Percentiles rank a stretch among this genome's conserved stretches.
Conservation (phyloP, 2,797 vertebrate genomes). For the Bovichtus diacanthus region DNA sequence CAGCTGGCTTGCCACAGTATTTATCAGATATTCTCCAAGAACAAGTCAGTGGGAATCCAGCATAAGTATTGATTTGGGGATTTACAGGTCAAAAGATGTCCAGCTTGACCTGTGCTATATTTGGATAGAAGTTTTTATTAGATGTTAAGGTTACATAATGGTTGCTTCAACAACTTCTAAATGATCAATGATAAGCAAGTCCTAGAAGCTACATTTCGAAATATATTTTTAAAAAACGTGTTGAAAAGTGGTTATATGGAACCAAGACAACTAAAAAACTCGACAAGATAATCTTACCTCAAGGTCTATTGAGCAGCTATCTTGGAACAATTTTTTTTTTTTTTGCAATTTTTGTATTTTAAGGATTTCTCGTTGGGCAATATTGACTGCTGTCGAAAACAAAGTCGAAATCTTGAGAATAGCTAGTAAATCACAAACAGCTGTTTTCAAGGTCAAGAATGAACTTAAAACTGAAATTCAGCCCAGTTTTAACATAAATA, state of each 20-base stretch:
- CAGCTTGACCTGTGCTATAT: background rate
- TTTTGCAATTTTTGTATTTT: too few relatives aligned
- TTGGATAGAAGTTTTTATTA: background rate
- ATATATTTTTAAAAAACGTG: background rate
- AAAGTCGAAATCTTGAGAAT: background rate
- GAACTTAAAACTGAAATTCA: background rate
- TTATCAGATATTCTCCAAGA: constrained; percentile 9
- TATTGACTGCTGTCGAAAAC: background rate
- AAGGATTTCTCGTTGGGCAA: background rate
- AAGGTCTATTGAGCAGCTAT: background rate
- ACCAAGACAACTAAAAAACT: background rate
- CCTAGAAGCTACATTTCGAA: background rate
- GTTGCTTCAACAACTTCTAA: background rate
- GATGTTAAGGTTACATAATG: background rate
- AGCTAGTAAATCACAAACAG: background rate
- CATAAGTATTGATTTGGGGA: background rate
- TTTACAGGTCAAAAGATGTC: background rate
- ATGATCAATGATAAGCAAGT: background rate
- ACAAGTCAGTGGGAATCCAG: background rate
- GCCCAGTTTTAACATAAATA: background rate
- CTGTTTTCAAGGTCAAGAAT: background rate
- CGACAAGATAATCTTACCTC: background rate
- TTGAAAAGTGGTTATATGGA: background rate
- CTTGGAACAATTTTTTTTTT: too few relatives aligned
- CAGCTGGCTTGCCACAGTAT: fast-evolving